phyloP scores from a whole-genome alignment of 2,888 invertebrate genomes.

The Athetis lepigone region DNA sequence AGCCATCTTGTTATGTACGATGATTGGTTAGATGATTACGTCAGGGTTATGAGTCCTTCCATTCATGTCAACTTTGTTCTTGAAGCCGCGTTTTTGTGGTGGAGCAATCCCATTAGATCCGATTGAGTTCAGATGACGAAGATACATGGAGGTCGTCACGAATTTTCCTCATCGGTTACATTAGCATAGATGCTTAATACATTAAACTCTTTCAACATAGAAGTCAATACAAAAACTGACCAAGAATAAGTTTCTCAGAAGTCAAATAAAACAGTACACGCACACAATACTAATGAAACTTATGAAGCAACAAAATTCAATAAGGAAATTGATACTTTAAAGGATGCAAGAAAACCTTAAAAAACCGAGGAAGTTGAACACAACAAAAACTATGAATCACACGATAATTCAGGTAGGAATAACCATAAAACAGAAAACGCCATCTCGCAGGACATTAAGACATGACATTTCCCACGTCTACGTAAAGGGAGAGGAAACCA shows the following conservation, averaged over 20 bases:
- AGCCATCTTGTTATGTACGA: conserved; percentile 83
- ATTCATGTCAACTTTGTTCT: conserved; percentile 72
- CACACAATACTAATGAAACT: conserved; percentile 29
- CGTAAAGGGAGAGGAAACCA: conserved; percentile 86
- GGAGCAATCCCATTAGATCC: conserved; percentile 51
- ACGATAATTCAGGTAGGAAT: conserved; percentile 63
- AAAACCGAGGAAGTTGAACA: conserved; percentile 53
- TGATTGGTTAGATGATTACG: conserved; percentile 77
- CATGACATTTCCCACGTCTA: conserved; percentile 88
- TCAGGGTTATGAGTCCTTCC: conserved; percentile 75
- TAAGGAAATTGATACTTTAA: conserved; percentile 49
- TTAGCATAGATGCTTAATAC: conserved; percentile 40
- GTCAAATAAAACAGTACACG: conserved; percentile 29
- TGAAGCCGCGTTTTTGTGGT: conserved; percentile 52
- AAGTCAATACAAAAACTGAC: conserved; percentile 22
- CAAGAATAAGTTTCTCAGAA: conserved; percentile 19
- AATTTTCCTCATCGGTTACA: conserved; percentile 57
- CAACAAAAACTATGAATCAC: conserved; percentile 56
- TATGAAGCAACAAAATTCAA: conserved; percentile 42
- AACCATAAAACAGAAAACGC: conserved; percentile 70
- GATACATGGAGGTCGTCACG: conserved; percentile 55
- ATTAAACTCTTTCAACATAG: conserved; percentile 36
- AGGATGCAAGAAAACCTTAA: conserved; percentile 37
- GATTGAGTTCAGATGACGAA: conserved; percentile 49
- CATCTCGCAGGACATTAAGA: conserved; percentile 83